A percentile compares a stretch with the other conserved stretches of the same genome.
Evolutionary conservation across 1,140 invertebrate species (phyloP).

Genomic region (Caenorhabditis elegans): DNA sequence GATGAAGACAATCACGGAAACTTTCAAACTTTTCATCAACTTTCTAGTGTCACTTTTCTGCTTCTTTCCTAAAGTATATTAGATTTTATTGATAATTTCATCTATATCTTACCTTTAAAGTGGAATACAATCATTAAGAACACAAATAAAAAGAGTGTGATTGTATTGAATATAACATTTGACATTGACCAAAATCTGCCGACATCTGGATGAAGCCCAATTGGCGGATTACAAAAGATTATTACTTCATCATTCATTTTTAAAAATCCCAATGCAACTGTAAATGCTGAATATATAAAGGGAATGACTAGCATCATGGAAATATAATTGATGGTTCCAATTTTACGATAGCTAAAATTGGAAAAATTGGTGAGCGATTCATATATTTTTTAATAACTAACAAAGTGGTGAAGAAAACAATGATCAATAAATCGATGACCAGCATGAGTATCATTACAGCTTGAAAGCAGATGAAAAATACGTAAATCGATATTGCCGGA

Average conservation of each 20-base stretch:
- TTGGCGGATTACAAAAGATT: conserved; percentile 8
- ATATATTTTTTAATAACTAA: no score
- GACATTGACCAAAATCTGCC: not conserved
- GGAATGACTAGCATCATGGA: no score
- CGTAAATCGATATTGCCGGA: no score
- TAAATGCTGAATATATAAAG: no score
- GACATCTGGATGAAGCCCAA: not conserved
- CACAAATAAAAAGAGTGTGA: not conserved
- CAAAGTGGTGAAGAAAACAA: no score
- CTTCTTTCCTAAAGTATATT: not conserved
- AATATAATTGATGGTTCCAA: no score
- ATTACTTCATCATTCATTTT: conserved; percentile 3
- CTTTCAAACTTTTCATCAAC: not conserved
- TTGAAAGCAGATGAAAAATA: no score
- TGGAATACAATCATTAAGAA: not conserved
- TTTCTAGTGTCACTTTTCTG: not conserved
- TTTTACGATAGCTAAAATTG: no score
- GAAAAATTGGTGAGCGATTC: no score
- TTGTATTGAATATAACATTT: not conserved
- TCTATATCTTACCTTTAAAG: not conserved
- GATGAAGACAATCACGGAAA: not conserved
- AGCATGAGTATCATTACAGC: no score
- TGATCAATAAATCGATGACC: no score
- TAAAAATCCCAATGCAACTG: no score
- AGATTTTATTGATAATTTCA: not conserved